phyloP scores from a whole-genome alignment of 2,797 vertebrate species.

The Heterohyrax brucei region DNA sequence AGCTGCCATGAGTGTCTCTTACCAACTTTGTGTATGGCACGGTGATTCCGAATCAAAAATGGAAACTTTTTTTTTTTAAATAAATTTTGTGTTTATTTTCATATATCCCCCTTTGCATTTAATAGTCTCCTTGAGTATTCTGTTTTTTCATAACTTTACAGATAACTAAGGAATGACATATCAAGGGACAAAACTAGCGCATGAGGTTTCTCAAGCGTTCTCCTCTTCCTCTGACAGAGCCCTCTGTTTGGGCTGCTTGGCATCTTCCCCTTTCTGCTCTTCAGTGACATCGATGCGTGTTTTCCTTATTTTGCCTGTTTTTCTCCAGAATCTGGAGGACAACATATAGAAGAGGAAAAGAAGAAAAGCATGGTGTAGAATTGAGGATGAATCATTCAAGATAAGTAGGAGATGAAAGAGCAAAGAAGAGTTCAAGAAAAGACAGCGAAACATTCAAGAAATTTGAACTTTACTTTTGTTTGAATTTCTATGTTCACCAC shows the following conservation, averaged over 20 bases:
- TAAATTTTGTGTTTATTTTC: constrained; percentile 44
- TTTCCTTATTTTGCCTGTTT: not conserved
- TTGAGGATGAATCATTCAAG: not conserved
- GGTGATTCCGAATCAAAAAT: not conserved
- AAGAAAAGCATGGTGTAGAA: not conserved
- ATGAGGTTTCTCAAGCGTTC: not conserved
- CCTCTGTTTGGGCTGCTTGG: not conserved
- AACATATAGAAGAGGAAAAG: not conserved
- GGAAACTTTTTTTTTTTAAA: constrained; percentile 14
- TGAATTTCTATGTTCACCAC: not conserved
- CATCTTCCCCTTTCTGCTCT: not conserved
- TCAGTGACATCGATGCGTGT: not conserved
- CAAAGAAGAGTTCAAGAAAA: not conserved
- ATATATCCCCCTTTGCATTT: not conserved
- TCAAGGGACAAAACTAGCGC: constrained; percentile 12
- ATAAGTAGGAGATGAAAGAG: not conserved
- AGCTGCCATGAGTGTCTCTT: not conserved
- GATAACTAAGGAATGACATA: not conserved
- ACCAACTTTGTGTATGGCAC: not conserved
- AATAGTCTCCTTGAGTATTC: not conserved
- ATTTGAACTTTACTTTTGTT: not conserved
- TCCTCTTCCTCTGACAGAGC: not conserved
- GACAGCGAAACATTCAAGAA: not conserved
- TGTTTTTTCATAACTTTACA: constrained; percentile 42
- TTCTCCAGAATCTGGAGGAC: not conserved